phyloP scores from a whole-genome alignment of 2,113 vertebrate genomes.

The Epinephelus cyanopodus region DNA sequence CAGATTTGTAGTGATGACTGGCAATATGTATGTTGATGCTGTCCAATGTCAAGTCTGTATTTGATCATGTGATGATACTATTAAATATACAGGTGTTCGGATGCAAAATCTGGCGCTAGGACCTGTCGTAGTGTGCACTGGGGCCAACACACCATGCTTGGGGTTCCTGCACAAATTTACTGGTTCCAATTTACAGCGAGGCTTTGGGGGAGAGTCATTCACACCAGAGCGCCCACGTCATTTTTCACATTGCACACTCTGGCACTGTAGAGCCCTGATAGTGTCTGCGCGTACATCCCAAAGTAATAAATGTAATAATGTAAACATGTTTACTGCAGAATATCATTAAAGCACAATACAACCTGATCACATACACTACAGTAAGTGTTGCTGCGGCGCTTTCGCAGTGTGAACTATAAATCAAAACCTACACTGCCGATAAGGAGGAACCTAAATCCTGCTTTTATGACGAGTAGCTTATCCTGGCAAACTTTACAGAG shows the following conservation, averaged over 20 bases:
- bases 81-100: too few relatives aligned
- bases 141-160: too few relatives aligned
- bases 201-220: not conserved
- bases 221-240: too few relatives aligned
- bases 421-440: not conserved
- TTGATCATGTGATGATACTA: too few relatives aligned
- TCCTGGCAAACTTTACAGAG: not conserved
- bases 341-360: not conserved
- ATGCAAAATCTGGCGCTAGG: too few relatives aligned
- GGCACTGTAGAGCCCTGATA: too few relatives aligned
- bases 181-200: not conserved
- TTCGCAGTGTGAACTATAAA: not conserved
- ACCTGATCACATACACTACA: not conserved
- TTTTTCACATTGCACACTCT: not conserved
- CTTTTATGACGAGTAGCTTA: not conserved
- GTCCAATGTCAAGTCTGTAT: too few relatives aligned
- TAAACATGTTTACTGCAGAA: not conserved
- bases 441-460: not conserved
- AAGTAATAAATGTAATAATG: not conserved
- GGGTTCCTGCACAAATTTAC: not conserved
- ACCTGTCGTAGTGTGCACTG: too few relatives aligned
- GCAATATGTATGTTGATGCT: too few relatives aligned
- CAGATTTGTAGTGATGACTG: too few relatives aligned
- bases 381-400: not conserved
- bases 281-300: not conserved